Evolutionary conservation across 1,140 invertebrate species (phyloP).

Genomic region (Drosophila murphyi): DNA sequence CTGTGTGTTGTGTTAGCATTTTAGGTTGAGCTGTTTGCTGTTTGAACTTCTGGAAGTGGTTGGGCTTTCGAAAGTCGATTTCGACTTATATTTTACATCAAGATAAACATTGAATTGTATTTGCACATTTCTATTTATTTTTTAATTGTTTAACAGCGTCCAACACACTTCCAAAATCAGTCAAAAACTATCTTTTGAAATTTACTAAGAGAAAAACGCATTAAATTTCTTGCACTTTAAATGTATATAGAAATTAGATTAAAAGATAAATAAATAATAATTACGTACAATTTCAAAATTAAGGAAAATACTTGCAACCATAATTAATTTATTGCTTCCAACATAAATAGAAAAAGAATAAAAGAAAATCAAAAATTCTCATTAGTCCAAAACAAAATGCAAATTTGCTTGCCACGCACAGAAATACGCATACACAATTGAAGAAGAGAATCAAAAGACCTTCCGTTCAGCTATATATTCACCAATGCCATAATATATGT

Average conservation of each 20-base stretch:
- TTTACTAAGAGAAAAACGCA: conserved; percentile 4
- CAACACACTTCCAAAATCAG: conserved; percentile 43
- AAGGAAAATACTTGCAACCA: conserved; percentile 15
- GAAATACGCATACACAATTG: conserved; percentile 5
- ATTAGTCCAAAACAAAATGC: conserved; percentile 15
- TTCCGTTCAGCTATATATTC: conserved; percentile 20
- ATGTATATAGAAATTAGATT: conserved; percentile 31
- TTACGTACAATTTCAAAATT: conserved; percentile 17
- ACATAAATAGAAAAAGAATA: background rate
- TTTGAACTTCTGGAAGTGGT: conserved; percentile 24
- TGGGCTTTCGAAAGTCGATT: background rate
- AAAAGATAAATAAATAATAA: conserved; percentile 12
- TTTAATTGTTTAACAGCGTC: conserved; percentile 9
- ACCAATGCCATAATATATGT: conserved; percentile 27
- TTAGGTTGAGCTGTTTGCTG: background rate
- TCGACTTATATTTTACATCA: conserved; percentile 5
- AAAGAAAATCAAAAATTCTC: conserved; percentile 3
- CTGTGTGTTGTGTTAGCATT: conserved; percentile 13
- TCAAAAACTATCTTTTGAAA: conserved; percentile 26
- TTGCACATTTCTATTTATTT: conserved; percentile 32
- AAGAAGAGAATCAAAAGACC: background rate
- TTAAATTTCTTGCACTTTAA: conserved; percentile 37
- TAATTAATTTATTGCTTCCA: conserved; percentile 44
- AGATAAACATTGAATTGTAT: conserved; percentile 20
- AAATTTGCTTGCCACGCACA: conserved; percentile 23